Base-by-base conservation (phyloP, 2,113 vertebrate species). In the Plecturocebus donacophilus region DNA sequence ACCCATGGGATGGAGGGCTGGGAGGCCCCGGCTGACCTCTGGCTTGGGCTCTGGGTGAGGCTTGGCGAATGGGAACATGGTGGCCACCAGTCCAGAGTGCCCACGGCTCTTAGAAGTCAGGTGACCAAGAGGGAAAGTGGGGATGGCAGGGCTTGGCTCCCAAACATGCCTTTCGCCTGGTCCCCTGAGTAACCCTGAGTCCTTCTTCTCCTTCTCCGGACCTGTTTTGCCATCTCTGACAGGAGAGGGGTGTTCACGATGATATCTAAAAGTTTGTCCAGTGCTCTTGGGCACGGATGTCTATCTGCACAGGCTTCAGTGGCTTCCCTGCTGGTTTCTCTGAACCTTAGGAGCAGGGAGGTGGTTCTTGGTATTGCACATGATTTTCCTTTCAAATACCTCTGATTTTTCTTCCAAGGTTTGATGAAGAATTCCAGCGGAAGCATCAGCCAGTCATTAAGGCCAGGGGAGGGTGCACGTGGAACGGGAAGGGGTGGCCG, bases 1-100 rank as follows among this genome's bases (percentile, higher is more conserved):
- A 95, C 68, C 1, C 49, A n/a, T 17, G 11, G 21, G 38, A n/a
- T 7, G 20, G 35, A 4, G 87, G 81, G 40, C 13, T 21, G 49
- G 11, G 40, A 38, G 89, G 75, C 75, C 93, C 92, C 49, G 4
- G 12, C 25, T 35, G 93, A 90, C 61, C 88, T 87, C 40, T 38
- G 21, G 76, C 47, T 32, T 0, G 52, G 80, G 21, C 40, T 25
- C 58, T 6, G 66, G 87, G 64, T 17, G 85, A 35, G 61, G 95
- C 54, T 3, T 64, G 56, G 75, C 0, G 2, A 80, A 40, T 27
- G 56, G 95, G n/a, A 49, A 30, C 25, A 25, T 0, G 45, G 93
- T 0, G 9, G 75, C 88, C n/a, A 13, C 3, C 56, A 35, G 79
- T 14, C 38, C 8, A 2, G 5, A 77, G n/a, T n/a, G 52, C 17